A percentile compares a stretch with the other conserved stretches of the same genome.
Conservation (phyloP, 2,113 vertebrate species). For the Oxygymnocypris stewartii region DNA sequence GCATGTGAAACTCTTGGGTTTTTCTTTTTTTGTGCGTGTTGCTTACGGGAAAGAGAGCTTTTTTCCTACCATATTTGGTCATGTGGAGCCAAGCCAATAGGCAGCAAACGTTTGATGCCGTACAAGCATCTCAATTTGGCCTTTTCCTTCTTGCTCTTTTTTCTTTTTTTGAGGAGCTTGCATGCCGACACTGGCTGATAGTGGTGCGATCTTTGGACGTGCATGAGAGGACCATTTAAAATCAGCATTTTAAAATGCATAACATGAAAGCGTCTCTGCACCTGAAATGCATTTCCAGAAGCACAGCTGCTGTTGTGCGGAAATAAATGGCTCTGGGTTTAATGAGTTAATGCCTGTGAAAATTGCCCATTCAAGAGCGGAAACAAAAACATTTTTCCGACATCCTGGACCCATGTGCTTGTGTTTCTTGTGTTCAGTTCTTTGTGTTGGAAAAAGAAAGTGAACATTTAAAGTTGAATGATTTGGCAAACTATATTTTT, state of each 20-base stretch:
- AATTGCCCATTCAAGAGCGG: slow-evolving; percentile 19
- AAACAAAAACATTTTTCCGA: neutral
- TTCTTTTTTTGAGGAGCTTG: slow-evolving; percentile 35
- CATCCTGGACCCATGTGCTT: neutral
- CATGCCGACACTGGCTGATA: slow-evolving; percentile 63
- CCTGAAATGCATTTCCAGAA: slow-evolving; percentile 38
- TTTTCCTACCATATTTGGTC: slow-evolving; percentile 82
- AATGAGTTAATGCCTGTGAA: slow-evolving; percentile 37
- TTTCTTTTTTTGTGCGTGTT: slow-evolving; percentile 66
- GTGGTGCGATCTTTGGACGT: slow-evolving; percentile 59
- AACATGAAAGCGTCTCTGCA: slow-evolving; percentile 15
- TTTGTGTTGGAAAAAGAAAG: neutral
- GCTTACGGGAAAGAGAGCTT: slow-evolving; percentile 81
- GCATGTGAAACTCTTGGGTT: slow-evolving; percentile 65
- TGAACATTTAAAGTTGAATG: neutral
- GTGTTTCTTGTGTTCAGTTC: neutral
- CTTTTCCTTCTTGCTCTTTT: slow-evolving; percentile 59
- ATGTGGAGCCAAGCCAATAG: slow-evolving; percentile 76
- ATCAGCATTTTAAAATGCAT: slow-evolving; percentile 57
- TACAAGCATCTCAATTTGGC: slow-evolving; percentile 76
- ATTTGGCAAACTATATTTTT: neutral
- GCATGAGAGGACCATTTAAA: slow-evolving; percentile 59
- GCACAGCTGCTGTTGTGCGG: slow-evolving; percentile 4
- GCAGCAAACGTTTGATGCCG: slow-evolving; percentile 77
- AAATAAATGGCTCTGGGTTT: slow-evolving; percentile 33